phyloP scores from a whole-genome alignment of 2,113 vertebrate species.

The Anolis sagrei region DNA sequence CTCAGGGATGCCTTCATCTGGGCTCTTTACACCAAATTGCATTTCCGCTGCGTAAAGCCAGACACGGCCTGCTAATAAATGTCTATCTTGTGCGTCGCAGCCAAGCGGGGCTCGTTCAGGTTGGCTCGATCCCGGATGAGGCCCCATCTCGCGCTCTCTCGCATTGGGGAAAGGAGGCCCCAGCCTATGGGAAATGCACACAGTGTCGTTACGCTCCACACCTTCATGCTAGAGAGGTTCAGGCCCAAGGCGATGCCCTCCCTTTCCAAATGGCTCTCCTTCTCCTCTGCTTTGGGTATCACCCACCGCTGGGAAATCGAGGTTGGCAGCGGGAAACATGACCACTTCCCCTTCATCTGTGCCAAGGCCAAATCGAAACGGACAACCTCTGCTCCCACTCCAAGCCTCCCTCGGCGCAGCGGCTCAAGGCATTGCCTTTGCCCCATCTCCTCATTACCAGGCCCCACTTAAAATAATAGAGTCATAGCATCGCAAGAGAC shows the following conservation, averaged over 20 bases:
- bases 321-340: background rate
- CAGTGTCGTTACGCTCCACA: background rate
- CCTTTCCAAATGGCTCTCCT: too few species aligned
- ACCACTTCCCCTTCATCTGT: too few species aligned
- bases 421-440: background rate
- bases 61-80: constrained; percentile 5
- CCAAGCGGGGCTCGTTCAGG: background rate
- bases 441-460: background rate
- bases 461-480: too few species aligned
- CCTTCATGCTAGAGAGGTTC: background rate
- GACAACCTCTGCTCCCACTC: too few species aligned
- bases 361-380: too few species aligned
- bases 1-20: background rate
- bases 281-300: too few species aligned
- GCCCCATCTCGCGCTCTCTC: too few species aligned
- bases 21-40: constrained; percentile 3
- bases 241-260: background rate
- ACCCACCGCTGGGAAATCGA: too few species aligned
- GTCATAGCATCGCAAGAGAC: too few species aligned
- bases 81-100: background rate
- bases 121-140: background rate
- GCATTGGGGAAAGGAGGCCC: background rate
- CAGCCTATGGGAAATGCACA: background rate
- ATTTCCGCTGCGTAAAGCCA: constrained; percentile 11
- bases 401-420: background rate